Conservation (phyloP, 92 coral and sea anemone species). For the Epizoanthus illoricatus region DNA sequence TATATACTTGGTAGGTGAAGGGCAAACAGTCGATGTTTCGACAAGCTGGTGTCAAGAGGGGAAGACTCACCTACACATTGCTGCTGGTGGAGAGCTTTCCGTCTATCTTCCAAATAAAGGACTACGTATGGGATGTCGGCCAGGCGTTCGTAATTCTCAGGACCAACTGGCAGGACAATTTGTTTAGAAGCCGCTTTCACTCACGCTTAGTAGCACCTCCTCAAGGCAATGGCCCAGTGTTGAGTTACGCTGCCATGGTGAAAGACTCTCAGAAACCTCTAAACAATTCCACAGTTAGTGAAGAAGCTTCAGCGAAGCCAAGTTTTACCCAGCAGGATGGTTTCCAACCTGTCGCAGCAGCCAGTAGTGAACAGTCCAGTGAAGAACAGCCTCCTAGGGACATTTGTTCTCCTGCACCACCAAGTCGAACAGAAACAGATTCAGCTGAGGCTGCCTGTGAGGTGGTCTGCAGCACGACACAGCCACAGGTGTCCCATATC, state of each 20-base stretch:
- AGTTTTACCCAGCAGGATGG: background rate
- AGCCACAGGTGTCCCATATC: background rate
- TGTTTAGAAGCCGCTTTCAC: constrained; percentile 17
- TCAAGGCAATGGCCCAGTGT: background rate
- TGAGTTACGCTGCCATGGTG: constrained; percentile 35
- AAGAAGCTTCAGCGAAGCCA: background rate
- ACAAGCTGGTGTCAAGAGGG: constrained; percentile 28
- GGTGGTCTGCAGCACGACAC: background rate
- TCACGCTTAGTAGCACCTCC: constrained; percentile 1
- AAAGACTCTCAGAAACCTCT: constrained; percentile 5
- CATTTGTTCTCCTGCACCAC: background rate
- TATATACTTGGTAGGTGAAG: too few species aligned
- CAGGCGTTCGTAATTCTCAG: constrained; percentile 7
- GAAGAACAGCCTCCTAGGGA: background rate
- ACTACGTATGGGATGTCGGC: constrained; percentile 4
- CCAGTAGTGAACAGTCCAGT: background rate
- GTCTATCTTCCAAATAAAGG: constrained; percentile 28
- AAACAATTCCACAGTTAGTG: background rate
- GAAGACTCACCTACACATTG: constrained; percentile 20
- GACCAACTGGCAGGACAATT: constrained; percentile 17
- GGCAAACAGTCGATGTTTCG: constrained; percentile 7
- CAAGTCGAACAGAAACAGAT: background rate
- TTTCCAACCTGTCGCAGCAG: background rate
- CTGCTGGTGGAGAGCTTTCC: constrained; percentile 39
- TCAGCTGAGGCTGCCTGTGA: background rate